These are phyloP conservation scores for Datnioides undecimradiatus DNA, from an alignment of 2,113 vertebrate genomes.

Conservation along the genomic window DNA sequence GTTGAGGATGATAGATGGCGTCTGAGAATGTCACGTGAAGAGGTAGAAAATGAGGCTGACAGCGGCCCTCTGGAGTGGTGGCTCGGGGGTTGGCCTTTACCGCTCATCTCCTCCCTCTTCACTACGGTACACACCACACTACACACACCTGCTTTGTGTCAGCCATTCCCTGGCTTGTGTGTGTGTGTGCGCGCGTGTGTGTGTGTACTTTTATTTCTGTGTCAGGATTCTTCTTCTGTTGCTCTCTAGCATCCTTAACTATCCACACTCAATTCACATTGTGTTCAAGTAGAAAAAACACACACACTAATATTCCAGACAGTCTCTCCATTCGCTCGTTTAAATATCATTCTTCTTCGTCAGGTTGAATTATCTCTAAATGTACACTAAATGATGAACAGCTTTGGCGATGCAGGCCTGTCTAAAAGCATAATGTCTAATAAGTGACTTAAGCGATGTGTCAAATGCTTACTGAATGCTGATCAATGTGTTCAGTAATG, in stretches of 20 bases:
- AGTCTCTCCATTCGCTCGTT: not conserved
- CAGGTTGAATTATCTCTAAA: slow-evolving; percentile 10
- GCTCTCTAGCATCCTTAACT: not conserved
- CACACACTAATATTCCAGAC: not conserved
- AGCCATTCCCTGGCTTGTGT: not conserved
- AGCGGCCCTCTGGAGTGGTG: slow-evolving; percentile 66
- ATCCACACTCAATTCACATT: not conserved
- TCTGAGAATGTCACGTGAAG: slow-evolving; percentile 68
- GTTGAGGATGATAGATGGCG: slow-evolving; percentile 68
- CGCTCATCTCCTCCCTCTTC: slow-evolving; percentile 30
- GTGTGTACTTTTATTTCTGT: slow-evolving; percentile 9
- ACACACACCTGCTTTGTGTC: slow-evolving; percentile 19
- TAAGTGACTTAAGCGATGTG: slow-evolving; percentile 27
- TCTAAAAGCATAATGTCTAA: slow-evolving; percentile 23
- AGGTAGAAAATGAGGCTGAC: slow-evolving; percentile 71
- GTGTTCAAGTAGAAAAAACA: not conserved
- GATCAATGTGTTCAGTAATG: slow-evolving; percentile 35
- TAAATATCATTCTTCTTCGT: slow-evolving; percentile 24
- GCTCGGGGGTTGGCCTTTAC: slow-evolving; percentile 61
- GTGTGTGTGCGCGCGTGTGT: not conserved
- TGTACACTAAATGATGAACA: slow-evolving; percentile 21
- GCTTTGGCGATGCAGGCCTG: slow-evolving; percentile 21
- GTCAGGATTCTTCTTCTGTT: not conserved
- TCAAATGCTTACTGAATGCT: slow-evolving; percentile 30
- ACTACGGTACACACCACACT: not conserved